Percentiles rank a stretch among this genome's conserved stretches.
These are phyloP conservation scores for Druceiella hillmani DNA, from an alignment of 2,888 invertebrate genomes.

Conservation along the genomic window DNA sequence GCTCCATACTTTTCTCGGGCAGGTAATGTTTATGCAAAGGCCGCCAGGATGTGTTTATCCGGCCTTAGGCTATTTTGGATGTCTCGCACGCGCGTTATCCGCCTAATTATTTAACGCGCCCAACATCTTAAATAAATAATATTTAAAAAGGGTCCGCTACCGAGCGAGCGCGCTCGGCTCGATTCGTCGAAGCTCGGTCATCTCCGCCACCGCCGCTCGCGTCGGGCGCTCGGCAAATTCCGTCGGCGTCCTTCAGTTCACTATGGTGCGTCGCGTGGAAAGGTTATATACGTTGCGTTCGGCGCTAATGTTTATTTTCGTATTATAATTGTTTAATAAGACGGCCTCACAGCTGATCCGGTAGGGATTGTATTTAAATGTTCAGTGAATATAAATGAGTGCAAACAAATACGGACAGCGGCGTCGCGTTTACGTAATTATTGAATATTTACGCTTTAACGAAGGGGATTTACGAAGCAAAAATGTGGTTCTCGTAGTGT, in stretches of 20 bases:
- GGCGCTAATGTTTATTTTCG: slow-evolving; percentile 25
- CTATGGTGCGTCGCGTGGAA: slow-evolving; percentile 32
- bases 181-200: too few relatives aligned
- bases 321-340: slow-evolving; percentile 44
- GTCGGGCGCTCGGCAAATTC: slow-evolving; percentile 24
- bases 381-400: not conserved
- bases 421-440: not conserved
- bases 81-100: too few relatives aligned
- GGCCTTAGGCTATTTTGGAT: too few relatives aligned
- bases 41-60: too few relatives aligned
- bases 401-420: too few relatives aligned
- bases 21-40: too few relatives aligned
- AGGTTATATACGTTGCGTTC: slow-evolving; percentile 23
- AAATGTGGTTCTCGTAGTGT: slow-evolving; percentile 44
- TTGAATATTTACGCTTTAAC: slow-evolving; percentile 9
- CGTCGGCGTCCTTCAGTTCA: slow-evolving; percentile 32
- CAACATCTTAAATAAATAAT: too few relatives aligned
- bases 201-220: slow-evolving; percentile 25
- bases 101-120: too few relatives aligned
- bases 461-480: slow-evolving; percentile 30
- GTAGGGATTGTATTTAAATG: slow-evolving; percentile 1
- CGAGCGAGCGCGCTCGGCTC: too few relatives aligned
- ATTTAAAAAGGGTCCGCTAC: too few relatives aligned
- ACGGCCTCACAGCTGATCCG: slow-evolving; percentile 46
- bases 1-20: too few relatives aligned